A percentile compares a stretch with the other conserved stretches of the same genome.
phyloP scores from a whole-genome alignment of 2,113 vertebrate genomes.

The Pterocles orientalis region DNA sequence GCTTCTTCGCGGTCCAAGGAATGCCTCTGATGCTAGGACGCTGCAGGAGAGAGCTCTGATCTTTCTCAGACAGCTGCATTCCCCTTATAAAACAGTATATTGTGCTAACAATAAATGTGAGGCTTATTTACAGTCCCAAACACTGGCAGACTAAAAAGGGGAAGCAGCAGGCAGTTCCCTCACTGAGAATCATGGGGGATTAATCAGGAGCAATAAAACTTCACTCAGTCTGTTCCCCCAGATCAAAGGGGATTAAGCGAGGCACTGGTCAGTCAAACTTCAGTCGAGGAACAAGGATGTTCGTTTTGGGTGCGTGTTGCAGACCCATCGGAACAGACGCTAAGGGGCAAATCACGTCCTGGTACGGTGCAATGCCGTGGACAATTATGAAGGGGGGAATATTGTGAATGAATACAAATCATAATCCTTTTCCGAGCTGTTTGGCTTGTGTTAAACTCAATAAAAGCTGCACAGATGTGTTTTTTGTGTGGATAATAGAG shows the following conservation, averaged over 20 bases:
- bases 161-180: neutral
- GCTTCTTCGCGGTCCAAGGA: neutral
- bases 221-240: neutral
- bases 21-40: neutral
- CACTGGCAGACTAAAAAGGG: neutral
- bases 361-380: neutral
- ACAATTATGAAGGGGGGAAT: neutral
- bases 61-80: neutral
- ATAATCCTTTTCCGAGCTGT: neutral
- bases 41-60: slow-evolving; percentile 6
- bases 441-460: neutral
- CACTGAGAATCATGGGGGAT: neutral
- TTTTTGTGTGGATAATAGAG: neutral
- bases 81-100: neutral
- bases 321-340: neutral
- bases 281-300: neutral
- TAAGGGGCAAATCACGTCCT: neutral
- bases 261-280: neutral
- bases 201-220: slow-evolving; percentile 3
- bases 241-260: neutral
- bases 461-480: slow-evolving; percentile 16
- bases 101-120: neutral
- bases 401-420: neutral
- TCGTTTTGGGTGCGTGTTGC: neutral
- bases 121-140: neutral